Base-by-base conservation (phyloP, 2,113 vertebrate genomes). In the Muntiacus reevesi region DNA sequence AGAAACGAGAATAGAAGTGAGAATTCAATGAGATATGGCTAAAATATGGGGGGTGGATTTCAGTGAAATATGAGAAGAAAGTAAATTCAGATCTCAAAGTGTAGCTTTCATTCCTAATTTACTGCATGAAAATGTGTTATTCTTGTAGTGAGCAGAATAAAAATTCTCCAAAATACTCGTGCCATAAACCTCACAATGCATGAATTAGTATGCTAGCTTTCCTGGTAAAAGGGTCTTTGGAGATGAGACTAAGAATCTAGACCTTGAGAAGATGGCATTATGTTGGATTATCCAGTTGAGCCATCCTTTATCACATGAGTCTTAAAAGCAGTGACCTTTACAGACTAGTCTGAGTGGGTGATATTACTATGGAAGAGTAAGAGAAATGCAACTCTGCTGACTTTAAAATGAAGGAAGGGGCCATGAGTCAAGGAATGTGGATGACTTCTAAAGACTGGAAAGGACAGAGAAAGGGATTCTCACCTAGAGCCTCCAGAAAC, bases 321-420 rank as follows among this genome's bases (percentile, higher is more conserved):
- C 21, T 87, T 97, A 43, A 33, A 71, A 30, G 11, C 5, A 74
- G 33, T 64, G 23, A 57, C 1, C 4, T 36, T 43, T 52, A 45
- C 27, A 79, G n/a, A 7, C 3, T 71, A 14, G 50, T 81, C 21
- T 57, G 21, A 74, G 45, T 55, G 43, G 6, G 15, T 55, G 21
- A 5, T 17, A 5, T 60, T 74, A 64, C 33, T 89, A 4, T 28
- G 14, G 45, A 71, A n/a, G 12, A 7, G 2, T 36, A 10, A 27
- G 27, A 23, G 4, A 36, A 21, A 40, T 82, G 9, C 2, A 14
- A 0, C 43, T 0, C n/a, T 30, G 1, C 14, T 67, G 16, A 7
- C 4, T 64, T 91, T 79, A 86, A 76, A 74, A 43, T 30, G 19
- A 2, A n/a, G 23, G 10, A 50, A 12, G 7, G 33, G 33, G 11